phyloP scores from a whole-genome alignment of 2,888 invertebrate genomes.

The Thysanoteuthis rhombus region DNA sequence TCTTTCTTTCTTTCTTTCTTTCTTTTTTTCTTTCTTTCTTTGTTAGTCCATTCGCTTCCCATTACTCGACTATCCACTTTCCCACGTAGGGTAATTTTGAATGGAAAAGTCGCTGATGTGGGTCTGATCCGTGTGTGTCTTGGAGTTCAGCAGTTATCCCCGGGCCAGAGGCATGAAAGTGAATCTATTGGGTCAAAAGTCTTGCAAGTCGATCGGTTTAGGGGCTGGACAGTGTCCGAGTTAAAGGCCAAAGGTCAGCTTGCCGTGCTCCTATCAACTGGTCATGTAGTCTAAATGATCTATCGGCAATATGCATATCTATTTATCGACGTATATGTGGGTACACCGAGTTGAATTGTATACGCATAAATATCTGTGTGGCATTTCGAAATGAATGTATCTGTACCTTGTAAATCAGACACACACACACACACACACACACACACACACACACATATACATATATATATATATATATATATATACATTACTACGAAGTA shows the following conservation, averaged over 20 bases:
- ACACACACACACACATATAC: too few relatives aligned
- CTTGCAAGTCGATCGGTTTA: neutral
- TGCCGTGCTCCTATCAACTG: neutral
- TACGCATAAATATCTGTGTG: neutral
- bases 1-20: neutral
- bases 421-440: too few relatives aligned
- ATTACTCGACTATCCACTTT: accelerated
- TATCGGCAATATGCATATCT: neutral
- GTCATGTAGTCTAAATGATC: neutral
- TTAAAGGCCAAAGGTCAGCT: neutral
- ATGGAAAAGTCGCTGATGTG: neutral
- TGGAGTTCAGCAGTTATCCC: neutral
- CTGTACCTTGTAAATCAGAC: too few relatives aligned
- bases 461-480: too few relatives aligned
- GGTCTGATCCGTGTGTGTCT: neutral
- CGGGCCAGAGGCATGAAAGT: neutral
- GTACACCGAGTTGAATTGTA: neutral
- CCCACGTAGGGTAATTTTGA: neutral
- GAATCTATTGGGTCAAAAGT: neutral
- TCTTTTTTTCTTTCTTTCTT: neutral
- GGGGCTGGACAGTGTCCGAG: neutral
- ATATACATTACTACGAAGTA: too few relatives aligned
- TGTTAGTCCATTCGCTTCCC: neutral
- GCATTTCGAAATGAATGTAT: too few relatives aligned
- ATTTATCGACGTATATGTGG: neutral